Evolutionary conservation across 1,140 invertebrate species (phyloP).

Genomic region (Sarcophaga peregrina): DNA sequence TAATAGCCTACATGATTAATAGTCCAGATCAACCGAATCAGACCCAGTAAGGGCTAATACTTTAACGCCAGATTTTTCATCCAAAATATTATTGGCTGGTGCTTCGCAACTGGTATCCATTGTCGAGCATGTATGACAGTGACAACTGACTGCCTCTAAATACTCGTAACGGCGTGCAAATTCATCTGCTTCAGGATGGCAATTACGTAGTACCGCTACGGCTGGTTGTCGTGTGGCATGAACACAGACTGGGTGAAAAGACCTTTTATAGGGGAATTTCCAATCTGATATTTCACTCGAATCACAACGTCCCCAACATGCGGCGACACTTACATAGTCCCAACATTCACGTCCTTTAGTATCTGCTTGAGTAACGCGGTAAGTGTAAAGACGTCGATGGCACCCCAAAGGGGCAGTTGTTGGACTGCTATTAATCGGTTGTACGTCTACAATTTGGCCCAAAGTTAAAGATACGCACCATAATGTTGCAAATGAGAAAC

Average conservation of each 20-base stretch:
- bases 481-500: slow-evolving; percentile 21
- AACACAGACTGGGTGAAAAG: slow-evolving; percentile 85
- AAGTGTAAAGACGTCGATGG: slow-evolving; percentile 67
- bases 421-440: slow-evolving; percentile 55
- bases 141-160: slow-evolving; percentile 73
- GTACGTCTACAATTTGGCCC: slow-evolving; percentile 47
- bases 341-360: slow-evolving; percentile 57
- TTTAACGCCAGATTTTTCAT: slow-evolving; percentile 50
- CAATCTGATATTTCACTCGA: slow-evolving; percentile 88
- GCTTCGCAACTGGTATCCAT: slow-evolving; percentile 64
- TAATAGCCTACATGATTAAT: slow-evolving; percentile 48
- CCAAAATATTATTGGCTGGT: slow-evolving; percentile 56
- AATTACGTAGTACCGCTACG: slow-evolving; percentile 71
- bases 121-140: slow-evolving; percentile 68
- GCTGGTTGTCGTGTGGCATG: slow-evolving; percentile 74
- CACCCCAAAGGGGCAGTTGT: slow-evolving; percentile 65
- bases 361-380: slow-evolving; percentile 62
- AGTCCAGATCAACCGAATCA: slow-evolving; percentile 57
- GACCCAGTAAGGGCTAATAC: slow-evolving; percentile 55
- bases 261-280: slow-evolving; percentile 86
- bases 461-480: slow-evolving; percentile 24
- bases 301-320: slow-evolving; percentile 86
- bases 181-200: slow-evolving; percentile 72
- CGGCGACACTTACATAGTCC: slow-evolving; percentile 77
- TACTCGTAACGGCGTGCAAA: slow-evolving; percentile 73